Percentiles rank a stretch among this genome's conserved stretches.
phyloP scores from a whole-genome alignment of 2,888 invertebrate genomes.

The Heliconius sara region DNA sequence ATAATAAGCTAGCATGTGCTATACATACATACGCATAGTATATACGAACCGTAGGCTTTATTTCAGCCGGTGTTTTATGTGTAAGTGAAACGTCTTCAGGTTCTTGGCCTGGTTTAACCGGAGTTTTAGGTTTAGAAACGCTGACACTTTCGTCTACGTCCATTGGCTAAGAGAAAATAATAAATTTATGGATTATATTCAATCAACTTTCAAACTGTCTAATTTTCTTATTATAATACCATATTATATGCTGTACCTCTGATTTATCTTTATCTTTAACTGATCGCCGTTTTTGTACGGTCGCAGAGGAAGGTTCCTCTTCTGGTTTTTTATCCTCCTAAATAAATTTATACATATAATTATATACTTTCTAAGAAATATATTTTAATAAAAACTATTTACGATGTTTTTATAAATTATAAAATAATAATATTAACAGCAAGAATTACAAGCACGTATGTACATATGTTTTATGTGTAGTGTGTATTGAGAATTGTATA shows the following conservation, averaged over 20 bases:
- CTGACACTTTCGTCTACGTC: constrained; percentile 79
- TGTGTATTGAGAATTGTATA: constrained; percentile 52
- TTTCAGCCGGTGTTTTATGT: constrained; percentile 80
- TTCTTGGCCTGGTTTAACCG: constrained; percentile 70
- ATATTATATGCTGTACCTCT: constrained; percentile 34
- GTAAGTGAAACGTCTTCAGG: constrained; percentile 79
- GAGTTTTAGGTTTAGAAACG: constrained; percentile 71
- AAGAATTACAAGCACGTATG: not conserved
- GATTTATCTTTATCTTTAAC: constrained; percentile 75
- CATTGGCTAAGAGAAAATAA: constrained; percentile 64
- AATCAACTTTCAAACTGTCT: not conserved
- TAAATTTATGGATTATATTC: not conserved
- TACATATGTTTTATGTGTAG: not conserved
- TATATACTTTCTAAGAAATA: not conserved
- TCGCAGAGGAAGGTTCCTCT: constrained; percentile 62
- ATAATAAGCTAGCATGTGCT: not conserved
- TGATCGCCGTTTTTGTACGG: constrained; percentile 72
- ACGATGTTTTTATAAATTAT: not conserved
- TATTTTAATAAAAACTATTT: not conserved
- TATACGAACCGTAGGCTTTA: constrained; percentile 76
- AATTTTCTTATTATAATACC: not conserved
- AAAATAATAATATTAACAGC: constrained; percentile 1
- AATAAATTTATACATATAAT: constrained; percentile 41
- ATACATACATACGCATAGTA: not conserved
- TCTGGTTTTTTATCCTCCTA: constrained; percentile 54